These are phyloP conservation scores for Nycteola revayana DNA, from an alignment of 2,888 invertebrate genomes.

Conservation along the genomic window DNA sequence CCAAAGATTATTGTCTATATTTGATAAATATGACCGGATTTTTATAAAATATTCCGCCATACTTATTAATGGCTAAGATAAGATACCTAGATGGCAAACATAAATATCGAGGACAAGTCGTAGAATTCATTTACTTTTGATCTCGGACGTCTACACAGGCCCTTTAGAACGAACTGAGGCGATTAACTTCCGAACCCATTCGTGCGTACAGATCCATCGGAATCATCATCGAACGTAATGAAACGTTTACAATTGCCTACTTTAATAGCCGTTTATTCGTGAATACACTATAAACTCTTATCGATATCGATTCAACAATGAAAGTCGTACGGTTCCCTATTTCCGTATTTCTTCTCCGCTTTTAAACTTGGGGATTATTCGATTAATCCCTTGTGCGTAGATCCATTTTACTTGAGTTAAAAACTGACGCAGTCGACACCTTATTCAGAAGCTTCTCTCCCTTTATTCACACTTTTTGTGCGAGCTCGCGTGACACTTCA, in stretches of 20 bases:
- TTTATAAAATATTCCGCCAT: no score
- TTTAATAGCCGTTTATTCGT: conserved; percentile 16
- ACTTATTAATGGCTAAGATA: no score
- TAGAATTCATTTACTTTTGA: no score
- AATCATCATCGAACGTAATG: conserved; percentile 15
- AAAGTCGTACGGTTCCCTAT: conserved; percentile 33
- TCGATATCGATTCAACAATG: conserved; percentile 37
- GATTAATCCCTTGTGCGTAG: conserved; percentile 51
- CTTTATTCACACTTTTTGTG: conserved; percentile 72
- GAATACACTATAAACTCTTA: conserved; percentile 20
- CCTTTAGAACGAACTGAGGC: not conserved
- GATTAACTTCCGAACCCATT: conserved; percentile 1
- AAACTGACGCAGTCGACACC: conserved; percentile 59
- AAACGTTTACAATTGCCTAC: conserved; percentile 9
- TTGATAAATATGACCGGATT: no score
- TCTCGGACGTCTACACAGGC: no score
- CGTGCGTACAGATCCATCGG: not conserved
- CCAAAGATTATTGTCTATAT: no score
- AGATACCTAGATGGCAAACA: no score
- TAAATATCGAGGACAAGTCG: no score
- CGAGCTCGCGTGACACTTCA: conserved; percentile 72
- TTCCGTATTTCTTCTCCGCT: conserved; percentile 38
- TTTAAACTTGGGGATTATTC: conserved; percentile 50
- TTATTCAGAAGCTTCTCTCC: conserved; percentile 59
- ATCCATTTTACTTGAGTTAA: conserved; percentile 60